Evolutionary conservation across 2,888 invertebrate genomes (phyloP), one percentile per base, ranked within the genome.

Genomic region (Phasia obesa): DNA sequence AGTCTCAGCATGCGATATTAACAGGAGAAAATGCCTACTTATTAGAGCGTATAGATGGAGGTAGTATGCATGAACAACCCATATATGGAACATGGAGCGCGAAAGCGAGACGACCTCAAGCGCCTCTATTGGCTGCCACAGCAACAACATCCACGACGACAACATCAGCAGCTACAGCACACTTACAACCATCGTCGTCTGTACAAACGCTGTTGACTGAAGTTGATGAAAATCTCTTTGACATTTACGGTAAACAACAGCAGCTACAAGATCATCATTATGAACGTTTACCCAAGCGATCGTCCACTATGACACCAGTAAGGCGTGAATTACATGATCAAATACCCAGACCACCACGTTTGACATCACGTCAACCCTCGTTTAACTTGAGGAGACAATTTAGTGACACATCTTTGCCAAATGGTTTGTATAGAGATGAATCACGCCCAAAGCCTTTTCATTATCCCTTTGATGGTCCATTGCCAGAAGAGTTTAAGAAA

Each of bases 71-170:
- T 81, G 85, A 87, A 70, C 87, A 87, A 73, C 87, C 90, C 81
- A 89, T 90, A 86, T 89, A 89, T 85, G 89, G 89, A 86, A 88
- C 89, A 85, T 89, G 89, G 89, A 88, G 87, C 88, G 87, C 89
- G 89, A 89, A 90, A 89, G 90, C 90, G 89, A 89, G 87, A 89
- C 89, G 89, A 88, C 88, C 89, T 77, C 87, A 87, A 70, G 84
- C 86, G 53, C 86, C 86, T 78, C 21, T 75, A 55, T 27, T 70
- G 35, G 47, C 65, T n/a, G 80, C 82, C 27, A 78, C 64, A 59
- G 60, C 77, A 49, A 27, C 76, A 25, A 70, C 71, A 44, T 76
- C 73, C 51, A 55, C 70, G 49, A 70, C 70, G 25, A 70, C 77
- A 11, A 47, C 77, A 13, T 38, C 77, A 44, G 64, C 55, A 44